Evolutionary conservation across 2,888 invertebrate genomes (phyloP).

Genomic region (Andricus quercusramuli): DNA sequence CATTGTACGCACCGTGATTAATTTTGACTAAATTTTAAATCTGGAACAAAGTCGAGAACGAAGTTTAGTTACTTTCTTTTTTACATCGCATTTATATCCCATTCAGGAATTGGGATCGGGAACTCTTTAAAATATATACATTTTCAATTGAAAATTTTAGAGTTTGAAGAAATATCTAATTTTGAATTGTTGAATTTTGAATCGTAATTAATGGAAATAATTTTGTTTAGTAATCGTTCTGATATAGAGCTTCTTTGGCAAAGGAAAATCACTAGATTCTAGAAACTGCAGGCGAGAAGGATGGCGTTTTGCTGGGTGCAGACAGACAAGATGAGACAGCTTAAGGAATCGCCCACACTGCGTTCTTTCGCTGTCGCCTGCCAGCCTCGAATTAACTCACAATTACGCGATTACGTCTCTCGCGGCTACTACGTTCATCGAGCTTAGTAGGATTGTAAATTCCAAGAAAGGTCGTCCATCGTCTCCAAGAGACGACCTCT

Average conservation of each 20-base stretch:
- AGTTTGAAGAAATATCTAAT: no score
- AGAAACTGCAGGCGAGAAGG: constrained; percentile 47
- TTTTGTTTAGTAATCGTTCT: background rate
- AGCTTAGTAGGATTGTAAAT: constrained; percentile 45
- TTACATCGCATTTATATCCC: no score
- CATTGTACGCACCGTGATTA: no score
- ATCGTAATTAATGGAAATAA: no score
- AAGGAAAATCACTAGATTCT: constrained; percentile 43
- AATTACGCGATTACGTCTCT: constrained; percentile 73
- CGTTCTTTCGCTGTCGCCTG: constrained; percentile 64
- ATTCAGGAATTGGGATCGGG: no score
- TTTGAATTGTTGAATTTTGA: no score
- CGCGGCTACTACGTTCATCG: constrained; percentile 19
- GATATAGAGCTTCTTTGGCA: constrained; percentile 21
- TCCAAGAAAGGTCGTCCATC: constrained; percentile 44
- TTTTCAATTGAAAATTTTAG: no score
- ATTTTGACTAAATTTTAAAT: no score
- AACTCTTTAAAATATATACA: no score
- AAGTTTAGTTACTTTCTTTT: no score
- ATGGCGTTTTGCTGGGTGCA: constrained; percentile 49
- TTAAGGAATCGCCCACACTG: constrained; percentile 69
- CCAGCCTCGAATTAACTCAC: constrained; percentile 73
- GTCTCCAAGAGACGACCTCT: background rate
- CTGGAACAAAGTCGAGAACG: no score
- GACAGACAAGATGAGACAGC: constrained; percentile 54